phyloP scores from a whole-genome alignment of 2,888 invertebrate genomes.

The Meghimatium bilineatum region DNA sequence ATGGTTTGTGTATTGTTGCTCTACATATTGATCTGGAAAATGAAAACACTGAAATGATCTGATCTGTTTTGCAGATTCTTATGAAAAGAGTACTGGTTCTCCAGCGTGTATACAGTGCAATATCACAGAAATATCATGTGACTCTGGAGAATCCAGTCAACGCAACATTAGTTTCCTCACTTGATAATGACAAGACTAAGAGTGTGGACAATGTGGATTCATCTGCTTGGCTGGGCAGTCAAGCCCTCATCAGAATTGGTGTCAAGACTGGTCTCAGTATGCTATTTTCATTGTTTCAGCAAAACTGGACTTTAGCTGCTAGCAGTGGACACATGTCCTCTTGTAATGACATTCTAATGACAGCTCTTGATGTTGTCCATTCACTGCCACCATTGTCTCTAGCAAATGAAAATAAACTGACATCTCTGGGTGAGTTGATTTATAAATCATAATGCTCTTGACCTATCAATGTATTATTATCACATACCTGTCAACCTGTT shows the following conservation, averaged over 20 bases:
- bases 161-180: slow-evolving; percentile 34
- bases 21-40: no score
- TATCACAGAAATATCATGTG: slow-evolving; percentile 80
- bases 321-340: slow-evolving; percentile 76
- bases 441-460: no score
- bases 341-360: slow-evolving; percentile 81
- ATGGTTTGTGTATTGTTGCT: no score
- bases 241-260: slow-evolving; percentile 82
- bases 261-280: slow-evolving; percentile 82
- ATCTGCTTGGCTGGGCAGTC: slow-evolving; percentile 65
- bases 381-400: slow-evolving; percentile 81
- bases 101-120: slow-evolving; percentile 81
- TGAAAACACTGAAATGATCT: no score
- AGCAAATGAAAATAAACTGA: slow-evolving; percentile 81
- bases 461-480: no score
- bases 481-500: no score
- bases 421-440: slow-evolving; percentile 65
- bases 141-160: slow-evolving; percentile 47
- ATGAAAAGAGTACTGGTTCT: slow-evolving; percentile 81
- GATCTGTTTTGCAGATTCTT: slow-evolving; percentile 73
- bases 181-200: slow-evolving; percentile 31
- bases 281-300: slow-evolving; percentile 81
- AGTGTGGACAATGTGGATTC: slow-evolving; percentile 37
- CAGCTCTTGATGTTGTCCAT: slow-evolving; percentile 80
- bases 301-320: slow-evolving; percentile 80